Conservation (phyloP, 2,888 invertebrate species). For the Eupithecia dodoneata region DNA sequence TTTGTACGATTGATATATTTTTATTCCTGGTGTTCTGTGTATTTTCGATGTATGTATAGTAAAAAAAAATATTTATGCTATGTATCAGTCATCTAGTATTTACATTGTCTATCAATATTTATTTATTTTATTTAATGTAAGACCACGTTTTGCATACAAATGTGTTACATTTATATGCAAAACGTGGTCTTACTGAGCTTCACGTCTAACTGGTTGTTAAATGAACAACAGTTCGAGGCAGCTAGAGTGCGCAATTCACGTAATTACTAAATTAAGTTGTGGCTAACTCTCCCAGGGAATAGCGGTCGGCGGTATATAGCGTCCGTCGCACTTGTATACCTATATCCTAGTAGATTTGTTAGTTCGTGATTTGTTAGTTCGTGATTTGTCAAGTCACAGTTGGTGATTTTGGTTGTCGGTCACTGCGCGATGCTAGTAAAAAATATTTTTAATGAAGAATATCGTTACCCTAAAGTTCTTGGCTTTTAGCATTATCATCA, state of each 20-base stretch:
- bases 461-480: too few species aligned
- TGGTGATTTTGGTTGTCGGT: not conserved
- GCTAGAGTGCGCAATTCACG: not conserved
- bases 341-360: not conserved
- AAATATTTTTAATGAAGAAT: not conserved
- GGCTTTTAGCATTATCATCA: not conserved
- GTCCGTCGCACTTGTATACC: not conserved
- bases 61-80: too few species aligned
- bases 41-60: too few species aligned
- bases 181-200: not conserved
- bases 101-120: too few species aligned
- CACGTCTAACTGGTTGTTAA: not conserved
- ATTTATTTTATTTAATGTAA: not conserved
- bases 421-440: not conserved
- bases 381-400: not conserved
- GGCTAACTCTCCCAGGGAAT: constrained; percentile 19
- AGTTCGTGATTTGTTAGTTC: not conserved
- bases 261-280: constrained; percentile 33
- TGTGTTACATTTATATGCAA: too few species aligned
- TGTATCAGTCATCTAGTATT: too few species aligned
- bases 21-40: too few species aligned
- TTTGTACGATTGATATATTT: too few species aligned
- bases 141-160: not conserved
- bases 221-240: not conserved
- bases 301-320: not conserved